A percentile compares a stretch with the other conserved stretches of the same genome.
Evolutionary conservation across 1,140 invertebrate genomes (phyloP).

Genomic region (Drosophila arizonae): DNA sequence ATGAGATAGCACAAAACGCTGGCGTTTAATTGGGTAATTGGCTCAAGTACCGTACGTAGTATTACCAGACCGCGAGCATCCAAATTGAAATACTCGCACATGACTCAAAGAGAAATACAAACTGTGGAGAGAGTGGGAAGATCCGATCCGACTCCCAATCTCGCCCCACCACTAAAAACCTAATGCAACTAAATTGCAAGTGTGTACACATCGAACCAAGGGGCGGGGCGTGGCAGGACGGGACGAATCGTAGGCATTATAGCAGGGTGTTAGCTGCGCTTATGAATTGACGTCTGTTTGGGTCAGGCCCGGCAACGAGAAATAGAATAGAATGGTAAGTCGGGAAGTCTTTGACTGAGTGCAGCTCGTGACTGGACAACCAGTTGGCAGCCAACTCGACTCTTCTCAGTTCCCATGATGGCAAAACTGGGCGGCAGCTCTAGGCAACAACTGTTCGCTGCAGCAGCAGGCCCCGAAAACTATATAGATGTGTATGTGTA

Average conservation of each 20-base stretch:
- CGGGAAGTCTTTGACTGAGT: constrained; percentile 43
- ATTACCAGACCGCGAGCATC: constrained; percentile 44
- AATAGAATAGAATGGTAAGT: constrained; percentile 61
- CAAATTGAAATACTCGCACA: constrained; percentile 75
- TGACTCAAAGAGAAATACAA: constrained; percentile 41
- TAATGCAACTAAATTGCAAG: constrained; percentile 68
- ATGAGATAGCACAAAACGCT: constrained; percentile 77
- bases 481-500: constrained; percentile 39
- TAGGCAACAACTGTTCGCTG: constrained; percentile 24
- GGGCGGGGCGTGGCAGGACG: too few relatives aligned
- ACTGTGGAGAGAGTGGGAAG: constrained; percentile 30
- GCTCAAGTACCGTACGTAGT: constrained; percentile 81
- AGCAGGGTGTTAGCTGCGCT: constrained; percentile 28
- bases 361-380: constrained; percentile 72
- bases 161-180: constrained; percentile 17
- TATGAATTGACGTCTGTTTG: constrained; percentile 68
- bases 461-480: constrained; percentile 50
- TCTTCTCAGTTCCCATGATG: constrained; percentile 43
- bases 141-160: constrained; percentile 19
- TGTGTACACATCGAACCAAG: constrained; percentile 40
- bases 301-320: constrained; percentile 34
- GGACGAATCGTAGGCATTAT: neutral
- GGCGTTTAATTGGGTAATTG: constrained; percentile 82
- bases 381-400: constrained; percentile 44
- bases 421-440: constrained; percentile 56